These are phyloP conservation scores for Hypena proboscidalis DNA, from an alignment of 2,888 invertebrate genomes.

Conservation along the genomic window DNA sequence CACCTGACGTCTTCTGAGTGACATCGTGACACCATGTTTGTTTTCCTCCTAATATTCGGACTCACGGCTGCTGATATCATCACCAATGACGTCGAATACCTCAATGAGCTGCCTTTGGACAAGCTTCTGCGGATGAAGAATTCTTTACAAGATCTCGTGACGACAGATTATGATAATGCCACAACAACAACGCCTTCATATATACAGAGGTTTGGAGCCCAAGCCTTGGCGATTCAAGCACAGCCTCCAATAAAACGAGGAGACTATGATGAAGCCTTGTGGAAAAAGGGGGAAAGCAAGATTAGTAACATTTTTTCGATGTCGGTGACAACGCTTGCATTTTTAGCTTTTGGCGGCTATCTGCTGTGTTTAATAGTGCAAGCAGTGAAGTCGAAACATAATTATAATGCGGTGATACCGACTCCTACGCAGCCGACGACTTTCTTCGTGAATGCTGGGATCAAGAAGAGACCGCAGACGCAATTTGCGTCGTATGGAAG, in stretches of 20 bases:
- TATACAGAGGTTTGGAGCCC: constrained; percentile 68
- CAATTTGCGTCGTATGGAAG: constrained; percentile 73
- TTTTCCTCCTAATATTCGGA: constrained; percentile 45
- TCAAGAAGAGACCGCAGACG: constrained; percentile 74
- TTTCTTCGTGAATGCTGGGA: constrained; percentile 68
- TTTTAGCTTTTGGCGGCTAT: constrained; percentile 94
- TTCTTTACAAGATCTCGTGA: constrained; percentile 67
- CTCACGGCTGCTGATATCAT: constrained; percentile 49
- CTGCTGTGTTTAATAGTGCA: constrained; percentile 91
- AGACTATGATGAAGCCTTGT: constrained; percentile 78
- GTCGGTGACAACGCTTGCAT: constrained; percentile 91
- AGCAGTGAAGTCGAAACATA: constrained; percentile 88
- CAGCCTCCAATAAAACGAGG: constrained; percentile 64
- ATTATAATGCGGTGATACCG: constrained; percentile 51
- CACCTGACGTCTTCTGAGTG: constrained; percentile 44
- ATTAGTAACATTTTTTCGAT: constrained; percentile 91
- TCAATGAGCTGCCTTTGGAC: constrained; percentile 89
- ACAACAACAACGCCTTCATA: constrained; percentile 55
- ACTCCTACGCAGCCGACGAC: constrained; percentile 62
- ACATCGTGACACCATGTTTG: constrained; percentile 56
- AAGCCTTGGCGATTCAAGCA: constrained; percentile 71
- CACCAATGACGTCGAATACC: constrained; percentile 74
- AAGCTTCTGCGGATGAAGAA: constrained; percentile 87
- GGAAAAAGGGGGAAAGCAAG: constrained; percentile 84
- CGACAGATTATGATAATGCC: constrained; percentile 57